A percentile compares a stretch with the other conserved stretches of the same genome.
phyloP scores from a whole-genome alignment of 2,888 invertebrate genomes.

The Corbicula japonica region DNA sequence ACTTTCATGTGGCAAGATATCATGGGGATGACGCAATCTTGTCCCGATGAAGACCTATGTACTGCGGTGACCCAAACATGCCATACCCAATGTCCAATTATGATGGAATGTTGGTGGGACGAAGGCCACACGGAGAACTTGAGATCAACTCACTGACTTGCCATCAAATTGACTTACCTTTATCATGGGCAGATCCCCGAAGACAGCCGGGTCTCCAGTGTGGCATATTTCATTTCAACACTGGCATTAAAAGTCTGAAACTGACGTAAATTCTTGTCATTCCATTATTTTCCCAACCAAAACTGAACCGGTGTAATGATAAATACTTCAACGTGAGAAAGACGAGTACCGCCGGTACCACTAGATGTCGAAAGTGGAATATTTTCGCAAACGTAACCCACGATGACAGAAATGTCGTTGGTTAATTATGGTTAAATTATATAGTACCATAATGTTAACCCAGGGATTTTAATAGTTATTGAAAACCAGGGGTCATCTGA shows the following conservation, averaged over 20 bases:
- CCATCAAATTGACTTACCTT: constrained; percentile 35
- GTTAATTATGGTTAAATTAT: too few relatives aligned
- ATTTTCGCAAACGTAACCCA: too few relatives aligned
- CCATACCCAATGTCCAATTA: neutral
- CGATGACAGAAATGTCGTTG: too few relatives aligned
- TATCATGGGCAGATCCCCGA: constrained; percentile 59
- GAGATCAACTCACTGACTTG: neutral
- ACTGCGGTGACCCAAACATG: neutral
- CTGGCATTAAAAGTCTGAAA: constrained; percentile 13
- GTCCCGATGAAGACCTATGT: neutral
- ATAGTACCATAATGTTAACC: too few relatives aligned
- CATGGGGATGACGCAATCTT: neutral
- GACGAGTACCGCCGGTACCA: too few relatives aligned
- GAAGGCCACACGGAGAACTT: neutral
- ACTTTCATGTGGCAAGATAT: neutral
- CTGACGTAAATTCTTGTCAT: constrained; percentile 58
- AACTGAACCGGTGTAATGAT: constrained; percentile 20
- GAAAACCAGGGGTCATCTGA: too few relatives aligned
- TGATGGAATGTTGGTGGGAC: neutral
- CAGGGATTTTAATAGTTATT: too few relatives aligned
- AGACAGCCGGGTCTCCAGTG: constrained; percentile 67
- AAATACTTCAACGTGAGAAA: constrained; percentile 5
- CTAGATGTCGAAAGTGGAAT: too few relatives aligned
- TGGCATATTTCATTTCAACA: constrained; percentile 52
- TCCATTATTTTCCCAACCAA: constrained; percentile 23